These are phyloP conservation scores for Tenodera sinensis DNA, from an alignment of 2,888 invertebrate genomes.

Conservation along the genomic window DNA sequence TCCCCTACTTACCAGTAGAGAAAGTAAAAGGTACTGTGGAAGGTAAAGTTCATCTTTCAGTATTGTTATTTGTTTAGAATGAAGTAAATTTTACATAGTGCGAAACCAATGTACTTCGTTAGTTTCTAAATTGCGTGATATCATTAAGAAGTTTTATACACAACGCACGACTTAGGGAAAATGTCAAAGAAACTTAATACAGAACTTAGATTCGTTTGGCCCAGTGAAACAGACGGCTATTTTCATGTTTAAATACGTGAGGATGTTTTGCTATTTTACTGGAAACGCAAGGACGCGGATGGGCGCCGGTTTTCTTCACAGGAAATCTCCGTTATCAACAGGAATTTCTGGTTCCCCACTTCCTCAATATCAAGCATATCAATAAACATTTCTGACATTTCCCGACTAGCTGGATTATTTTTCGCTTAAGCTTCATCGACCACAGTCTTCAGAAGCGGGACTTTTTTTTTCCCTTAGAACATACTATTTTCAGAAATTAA, in stretches of 20 bases:
- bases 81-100: no score
- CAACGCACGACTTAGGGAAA: no score
- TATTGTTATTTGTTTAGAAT: no score
- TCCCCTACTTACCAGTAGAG: no score
- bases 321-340: background rate
- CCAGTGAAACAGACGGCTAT: background rate
- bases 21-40: no score
- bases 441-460: background rate
- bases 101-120: no score
- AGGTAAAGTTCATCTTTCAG: no score
- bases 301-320: background rate
- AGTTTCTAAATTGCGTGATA: no score
- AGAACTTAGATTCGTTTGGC: no score
- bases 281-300: background rate
- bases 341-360: background rate
- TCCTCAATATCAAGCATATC: background rate
- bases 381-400: background rate
- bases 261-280: background rate
- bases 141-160: no score
- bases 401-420: background rate
- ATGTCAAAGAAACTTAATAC: no score
- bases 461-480: background rate
- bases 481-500: no score
- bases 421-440: background rate
- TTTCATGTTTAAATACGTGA: background rate